A percentile compares a stretch with the other conserved stretches of the same genome.
Conservation (phyloP, 92 coral and sea anemone genomes). For the Actinernus sp. region DNA sequence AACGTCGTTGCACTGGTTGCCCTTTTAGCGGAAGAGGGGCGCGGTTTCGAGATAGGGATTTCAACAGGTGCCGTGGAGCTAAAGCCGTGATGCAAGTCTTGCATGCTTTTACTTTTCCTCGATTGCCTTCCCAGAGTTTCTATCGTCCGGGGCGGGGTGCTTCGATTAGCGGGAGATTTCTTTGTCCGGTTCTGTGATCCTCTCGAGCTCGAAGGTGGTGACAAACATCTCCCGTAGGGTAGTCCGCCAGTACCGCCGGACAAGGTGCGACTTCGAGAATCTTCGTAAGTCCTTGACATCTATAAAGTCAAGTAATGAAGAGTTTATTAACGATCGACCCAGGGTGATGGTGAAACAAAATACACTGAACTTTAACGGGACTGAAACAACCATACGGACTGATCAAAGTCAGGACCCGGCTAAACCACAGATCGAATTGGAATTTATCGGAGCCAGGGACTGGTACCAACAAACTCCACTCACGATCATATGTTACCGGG, state of each 20-base stretch:
- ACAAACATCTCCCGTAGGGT: constrained; percentile 19
- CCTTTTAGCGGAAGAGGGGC: constrained; percentile 24
- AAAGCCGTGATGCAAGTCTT: constrained; percentile 9
- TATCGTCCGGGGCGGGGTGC: constrained; percentile 33
- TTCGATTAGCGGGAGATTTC: constrained; percentile 20
- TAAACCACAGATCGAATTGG: too few relatives aligned
- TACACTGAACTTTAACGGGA: too few relatives aligned
- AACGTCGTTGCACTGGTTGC: constrained; percentile 11
- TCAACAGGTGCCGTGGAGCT: background rate
- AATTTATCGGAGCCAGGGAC: too few relatives aligned
- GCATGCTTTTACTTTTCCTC: constrained; percentile 12
- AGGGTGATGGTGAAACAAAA: too few relatives aligned
- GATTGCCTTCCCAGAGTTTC: constrained; percentile 12
- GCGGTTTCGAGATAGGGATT: constrained; percentile 1
- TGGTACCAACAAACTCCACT: too few relatives aligned
- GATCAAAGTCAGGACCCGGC: too few relatives aligned
- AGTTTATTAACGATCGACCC: too few relatives aligned
- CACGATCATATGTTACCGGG: too few relatives aligned
- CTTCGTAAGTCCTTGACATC: too few relatives aligned
- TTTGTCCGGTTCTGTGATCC: constrained; percentile 12
- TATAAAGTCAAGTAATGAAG: too few relatives aligned
- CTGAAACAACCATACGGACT: too few relatives aligned
- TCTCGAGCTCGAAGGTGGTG: constrained; percentile 25
- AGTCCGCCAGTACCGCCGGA: constrained; percentile 26
- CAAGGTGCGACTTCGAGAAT: constrained; percentile 14